Evolutionary conservation across 2,888 invertebrate species (phyloP).

Genomic region (Drosophila acutilabella): DNA sequence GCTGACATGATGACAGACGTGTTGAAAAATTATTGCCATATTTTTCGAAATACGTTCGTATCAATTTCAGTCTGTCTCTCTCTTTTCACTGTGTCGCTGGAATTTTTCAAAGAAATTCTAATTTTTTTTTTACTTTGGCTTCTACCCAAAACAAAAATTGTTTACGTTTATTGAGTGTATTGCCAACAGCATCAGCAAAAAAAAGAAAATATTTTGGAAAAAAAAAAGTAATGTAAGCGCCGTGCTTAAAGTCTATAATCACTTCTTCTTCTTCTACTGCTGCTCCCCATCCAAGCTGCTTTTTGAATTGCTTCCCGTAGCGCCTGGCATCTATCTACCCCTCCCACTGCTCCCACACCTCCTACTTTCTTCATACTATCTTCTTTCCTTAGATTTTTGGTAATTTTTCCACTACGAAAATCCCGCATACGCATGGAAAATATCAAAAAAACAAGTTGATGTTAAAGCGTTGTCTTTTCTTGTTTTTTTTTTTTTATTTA

Average conservation of each 20-base stretch:
- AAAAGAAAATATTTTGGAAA: constrained; percentile 16
- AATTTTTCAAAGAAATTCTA: constrained; percentile 51
- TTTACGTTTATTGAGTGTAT: constrained; percentile 44
- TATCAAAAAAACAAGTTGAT: constrained; percentile 76
- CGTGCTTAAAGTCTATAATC: constrained; percentile 54
- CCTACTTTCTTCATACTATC: constrained; percentile 24
- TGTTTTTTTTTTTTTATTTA: constrained; percentile 70
- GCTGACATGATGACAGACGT: constrained; percentile 40
- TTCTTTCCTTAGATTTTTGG: constrained; percentile 50
- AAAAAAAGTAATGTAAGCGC: constrained; percentile 56
- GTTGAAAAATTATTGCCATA: constrained; percentile 70
- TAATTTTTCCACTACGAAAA: constrained; percentile 78
- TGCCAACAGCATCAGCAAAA: constrained; percentile 68
- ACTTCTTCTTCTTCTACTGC: constrained; percentile 9
- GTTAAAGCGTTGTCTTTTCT: constrained; percentile 80
- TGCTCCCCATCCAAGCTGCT: constrained; percentile 44
- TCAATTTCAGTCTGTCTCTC: constrained; percentile 21
- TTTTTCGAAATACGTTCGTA: constrained; percentile 58
- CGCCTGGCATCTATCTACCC: constrained; percentile 46
- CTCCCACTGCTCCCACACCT: constrained; percentile 6
- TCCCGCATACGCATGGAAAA: constrained; percentile 80
- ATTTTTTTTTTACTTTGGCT: constrained; percentile 60
- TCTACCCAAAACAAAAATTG: constrained; percentile 45
- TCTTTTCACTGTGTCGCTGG: constrained; percentile 37
- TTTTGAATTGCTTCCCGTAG: constrained; percentile 57